phyloP scores from a whole-genome alignment of 2,113 vertebrate species.

The Pipra filicauda region DNA sequence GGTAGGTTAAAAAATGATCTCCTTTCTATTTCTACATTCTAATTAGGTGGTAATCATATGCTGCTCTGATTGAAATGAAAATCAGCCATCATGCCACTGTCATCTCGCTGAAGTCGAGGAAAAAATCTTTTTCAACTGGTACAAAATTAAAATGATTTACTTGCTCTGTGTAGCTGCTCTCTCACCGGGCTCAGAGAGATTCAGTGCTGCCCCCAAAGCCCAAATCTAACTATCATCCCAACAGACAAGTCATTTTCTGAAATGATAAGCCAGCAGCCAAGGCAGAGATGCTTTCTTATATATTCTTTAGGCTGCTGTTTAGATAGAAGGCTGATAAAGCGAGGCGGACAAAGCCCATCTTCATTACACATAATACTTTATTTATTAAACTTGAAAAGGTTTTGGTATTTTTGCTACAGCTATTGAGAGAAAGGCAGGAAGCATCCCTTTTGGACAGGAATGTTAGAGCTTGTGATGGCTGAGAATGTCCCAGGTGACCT shows the following conservation, averaged over 20 bases:
- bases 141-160: conserved; percentile 73
- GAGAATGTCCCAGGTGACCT: neutral
- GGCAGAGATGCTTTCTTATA: conserved; percentile 38
- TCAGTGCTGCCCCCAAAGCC: conserved; percentile 55
- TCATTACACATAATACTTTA: neutral
- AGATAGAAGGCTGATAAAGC: conserved; percentile 53
- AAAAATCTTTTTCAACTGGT: conserved; percentile 47
- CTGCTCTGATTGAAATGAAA: conserved; percentile 66
- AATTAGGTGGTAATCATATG: conserved; percentile 59
- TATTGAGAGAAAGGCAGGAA: neutral
- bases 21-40: conserved; percentile 57
- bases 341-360: conserved; percentile 55
- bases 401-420: neutral
- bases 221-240: conserved; percentile 65
- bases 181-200: conserved; percentile 40
- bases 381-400: conserved; percentile 1
- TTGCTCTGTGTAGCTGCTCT: conserved; percentile 43
- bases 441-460: neutral
- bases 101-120: conserved; percentile 52
- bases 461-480: neutral
- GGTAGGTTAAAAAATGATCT: conserved; percentile 39
- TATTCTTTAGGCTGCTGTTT: conserved; percentile 50
- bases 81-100: conserved; percentile 59
- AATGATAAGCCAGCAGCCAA: conserved; percentile 70
- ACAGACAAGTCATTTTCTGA: conserved; percentile 73